Percentiles rank a stretch among this genome's conserved stretches.
Evolutionary conservation across 2,888 invertebrate species (phyloP).

Genomic region (Deladenus siricidicola): DNA sequence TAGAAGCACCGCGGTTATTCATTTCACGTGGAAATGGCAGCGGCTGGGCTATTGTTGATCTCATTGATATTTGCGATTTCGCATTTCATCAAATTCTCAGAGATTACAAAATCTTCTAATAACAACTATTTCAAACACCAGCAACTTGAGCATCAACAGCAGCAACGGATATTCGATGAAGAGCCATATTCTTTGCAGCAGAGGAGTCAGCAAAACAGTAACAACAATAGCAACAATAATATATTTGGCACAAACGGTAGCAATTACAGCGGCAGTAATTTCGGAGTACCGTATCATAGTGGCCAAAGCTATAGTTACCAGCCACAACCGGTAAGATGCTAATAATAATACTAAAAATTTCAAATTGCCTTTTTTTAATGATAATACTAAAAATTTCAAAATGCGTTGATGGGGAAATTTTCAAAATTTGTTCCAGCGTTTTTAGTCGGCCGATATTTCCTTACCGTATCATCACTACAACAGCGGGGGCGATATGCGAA

Average conservation of each 20-base stretch:
- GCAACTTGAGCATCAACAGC: not conserved
- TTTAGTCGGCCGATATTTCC: too few relatives aligned
- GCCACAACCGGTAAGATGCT: too few relatives aligned
- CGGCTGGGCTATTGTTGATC: slow-evolving; percentile 30
- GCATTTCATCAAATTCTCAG: slow-evolving; percentile 22
- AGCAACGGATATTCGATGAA: slow-evolving; percentile 3
- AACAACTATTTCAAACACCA: not conserved
- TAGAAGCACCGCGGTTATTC: slow-evolving; percentile 51
- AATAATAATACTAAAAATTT: too few relatives aligned
- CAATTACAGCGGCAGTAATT: not conserved
- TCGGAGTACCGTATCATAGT: not conserved
- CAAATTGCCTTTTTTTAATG: too few relatives aligned
- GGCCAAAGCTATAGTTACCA: too few relatives aligned
- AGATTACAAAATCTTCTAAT: not conserved
- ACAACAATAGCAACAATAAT: not conserved
- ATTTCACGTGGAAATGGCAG: slow-evolving; percentile 38
- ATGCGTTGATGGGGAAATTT: too few relatives aligned
- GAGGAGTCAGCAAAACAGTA: not conserved
- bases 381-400: too few relatives aligned
- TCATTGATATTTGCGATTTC: slow-evolving; percentile 30
- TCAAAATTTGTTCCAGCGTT: too few relatives aligned
- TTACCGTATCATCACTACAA: too few relatives aligned
- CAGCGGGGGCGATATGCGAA: too few relatives aligned
- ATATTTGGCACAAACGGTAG: not conserved
- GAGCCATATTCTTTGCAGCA: not conserved